Conservation (phyloP, 1,140 invertebrate genomes). For the Cyphomyrmex costatus region DNA sequence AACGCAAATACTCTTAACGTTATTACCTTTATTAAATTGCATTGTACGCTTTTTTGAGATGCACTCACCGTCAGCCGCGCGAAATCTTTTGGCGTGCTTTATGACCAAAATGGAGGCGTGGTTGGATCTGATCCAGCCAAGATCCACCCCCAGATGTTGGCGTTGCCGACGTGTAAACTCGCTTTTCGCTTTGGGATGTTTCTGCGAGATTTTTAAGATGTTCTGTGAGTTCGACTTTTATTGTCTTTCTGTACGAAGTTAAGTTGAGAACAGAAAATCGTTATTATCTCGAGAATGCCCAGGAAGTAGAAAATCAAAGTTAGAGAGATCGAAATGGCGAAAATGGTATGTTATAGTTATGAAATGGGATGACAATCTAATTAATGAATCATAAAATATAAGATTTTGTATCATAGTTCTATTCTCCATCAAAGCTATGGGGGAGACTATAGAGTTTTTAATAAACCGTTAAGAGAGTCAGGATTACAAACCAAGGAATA, state of each 20-base stretch:
- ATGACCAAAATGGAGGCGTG: conserved; percentile 69
- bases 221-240: conserved; percentile 43
- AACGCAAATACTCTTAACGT: conserved; percentile 85
- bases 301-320: background rate
- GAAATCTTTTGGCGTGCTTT: conserved; percentile 65
- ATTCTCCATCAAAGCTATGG: background rate
- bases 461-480: too few species aligned
- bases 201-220: conserved; percentile 45
- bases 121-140: conserved; percentile 70
- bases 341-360: background rate
- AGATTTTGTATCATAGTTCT: background rate
- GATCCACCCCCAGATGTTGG: conserved; percentile 49
- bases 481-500: too few species aligned
- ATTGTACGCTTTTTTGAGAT: conserved; percentile 60
- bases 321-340: background rate
- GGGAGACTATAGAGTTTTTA: too few species aligned
- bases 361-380: background rate
- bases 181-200: background rate
- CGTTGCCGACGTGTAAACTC: conserved; percentile 28
- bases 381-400: background rate
- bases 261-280: background rate
- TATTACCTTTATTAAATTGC: conserved; percentile 87
- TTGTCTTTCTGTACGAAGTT: conserved; percentile 13
- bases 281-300: background rate
- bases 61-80: conserved; percentile 51